These are phyloP conservation scores for Eupeodes latifasciatus DNA, from an alignment of 2,888 invertebrate genomes.

Conservation along the genomic window DNA sequence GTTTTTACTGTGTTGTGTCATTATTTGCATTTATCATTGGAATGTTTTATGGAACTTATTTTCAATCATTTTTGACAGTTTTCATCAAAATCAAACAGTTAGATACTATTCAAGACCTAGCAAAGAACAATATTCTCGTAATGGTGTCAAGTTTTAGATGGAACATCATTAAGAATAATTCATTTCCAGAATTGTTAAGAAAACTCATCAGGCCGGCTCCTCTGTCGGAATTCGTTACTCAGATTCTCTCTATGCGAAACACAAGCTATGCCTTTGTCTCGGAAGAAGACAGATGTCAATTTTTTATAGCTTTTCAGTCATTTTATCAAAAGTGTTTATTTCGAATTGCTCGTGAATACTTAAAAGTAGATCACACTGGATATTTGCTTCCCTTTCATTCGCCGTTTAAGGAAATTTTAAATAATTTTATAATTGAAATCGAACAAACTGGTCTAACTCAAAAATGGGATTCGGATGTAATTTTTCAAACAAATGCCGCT, in stretches of 20 bases:
- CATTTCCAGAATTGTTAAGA: neutral
- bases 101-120: neutral
- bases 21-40: slow-evolving; percentile 10
- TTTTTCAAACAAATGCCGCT: neutral
- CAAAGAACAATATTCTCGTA: neutral
- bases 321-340: neutral
- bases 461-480: slow-evolving; percentile 27
- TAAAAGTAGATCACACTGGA: neutral
- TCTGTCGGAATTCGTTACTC: neutral
- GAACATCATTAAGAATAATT: neutral
- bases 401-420: slow-evolving; percentile 24
- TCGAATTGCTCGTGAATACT: neutral
- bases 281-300: neutral
- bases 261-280: neutral
- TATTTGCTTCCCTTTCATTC: slow-evolving; percentile 23
- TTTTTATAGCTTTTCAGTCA: neutral
- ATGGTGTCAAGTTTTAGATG: neutral
- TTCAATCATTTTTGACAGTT: slow-evolving; percentile 15
- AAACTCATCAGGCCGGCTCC: neutral
- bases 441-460: slow-evolving; percentile 9
- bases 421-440: slow-evolving; percentile 19
- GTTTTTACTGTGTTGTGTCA: neutral
- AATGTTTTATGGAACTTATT: neutral
- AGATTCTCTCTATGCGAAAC: slow-evolving; percentile 9
- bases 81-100: slow-evolving; percentile 15